These are phyloP conservation scores for Gnathonemus echidnorhynchus DNA, from an alignment of 2,113 vertebrate species.

Conservation along the genomic window DNA sequence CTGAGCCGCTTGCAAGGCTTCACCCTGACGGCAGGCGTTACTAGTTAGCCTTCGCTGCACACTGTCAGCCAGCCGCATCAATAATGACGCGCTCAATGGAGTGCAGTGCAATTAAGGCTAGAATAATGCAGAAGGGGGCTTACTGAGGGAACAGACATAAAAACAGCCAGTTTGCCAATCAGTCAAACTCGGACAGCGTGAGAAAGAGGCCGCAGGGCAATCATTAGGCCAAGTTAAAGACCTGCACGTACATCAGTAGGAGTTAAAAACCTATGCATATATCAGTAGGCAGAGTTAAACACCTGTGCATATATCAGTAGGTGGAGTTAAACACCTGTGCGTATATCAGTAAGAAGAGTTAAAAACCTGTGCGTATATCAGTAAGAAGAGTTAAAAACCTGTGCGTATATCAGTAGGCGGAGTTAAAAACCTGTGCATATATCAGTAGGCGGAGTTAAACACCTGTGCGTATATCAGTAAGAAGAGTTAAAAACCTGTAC, in stretches of 20 bases:
- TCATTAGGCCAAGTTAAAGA: background rate
- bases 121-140: background rate
- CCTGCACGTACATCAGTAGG: background rate
- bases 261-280: background rate
- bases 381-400: constrained; percentile 53
- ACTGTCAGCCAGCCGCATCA: background rate
- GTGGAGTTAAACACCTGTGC: too few species aligned
- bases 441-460: background rate
- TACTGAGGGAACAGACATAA: background rate
- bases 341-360: too few species aligned
- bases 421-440: constrained; percentile 72
- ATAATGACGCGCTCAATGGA: background rate
- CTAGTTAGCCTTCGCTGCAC: background rate
- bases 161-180: background rate
- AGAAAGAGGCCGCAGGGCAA: background rate
- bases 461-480: constrained; percentile 57
- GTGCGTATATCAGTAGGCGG: constrained; percentile 70
- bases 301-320: constrained; percentile 64
- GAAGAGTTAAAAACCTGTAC: background rate
- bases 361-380: too few species aligned
- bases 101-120: background rate
- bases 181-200: background rate
- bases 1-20: background rate
- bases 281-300: background rate
- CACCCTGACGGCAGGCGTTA: background rate